Evolutionary conservation across 2,888 invertebrate species (phyloP).

Genomic region (Steinernema scapterisci): DNA sequence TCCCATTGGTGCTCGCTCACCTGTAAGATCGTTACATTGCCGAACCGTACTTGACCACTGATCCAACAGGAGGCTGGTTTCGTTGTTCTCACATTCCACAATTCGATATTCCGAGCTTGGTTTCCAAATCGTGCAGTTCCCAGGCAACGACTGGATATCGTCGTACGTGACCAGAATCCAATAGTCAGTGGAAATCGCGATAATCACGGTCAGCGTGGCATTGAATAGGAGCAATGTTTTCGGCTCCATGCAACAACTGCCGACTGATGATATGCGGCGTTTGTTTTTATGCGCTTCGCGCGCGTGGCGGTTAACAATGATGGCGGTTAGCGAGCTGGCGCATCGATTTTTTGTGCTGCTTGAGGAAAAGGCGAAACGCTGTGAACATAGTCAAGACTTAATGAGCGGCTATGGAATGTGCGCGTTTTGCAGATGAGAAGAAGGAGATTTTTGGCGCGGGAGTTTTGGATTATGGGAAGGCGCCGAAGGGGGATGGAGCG

Average conservation of each 20-base stretch:
- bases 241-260: conserved; percentile 38
- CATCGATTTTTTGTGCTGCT: conserved; percentile 5
- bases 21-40: conserved; percentile 51
- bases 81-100: conserved; percentile 40
- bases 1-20: conserved; percentile 33
- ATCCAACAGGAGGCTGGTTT: conserved; percentile 41
- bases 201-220: conserved; percentile 42
- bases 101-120: not conserved
- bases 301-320: no score
- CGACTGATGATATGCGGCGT: not conserved
- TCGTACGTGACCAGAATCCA: conserved; percentile 45
- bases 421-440: conserved; percentile 40
- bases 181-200: conserved; percentile 46
- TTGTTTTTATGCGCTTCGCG: conserved; percentile 27
- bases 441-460: conserved; percentile 43
- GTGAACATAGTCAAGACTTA: not conserved
- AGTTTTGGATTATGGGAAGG: not conserved
- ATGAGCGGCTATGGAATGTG: not conserved
- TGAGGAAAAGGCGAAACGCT: not conserved
- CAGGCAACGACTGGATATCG: not conserved
- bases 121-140: conserved; percentile 1
- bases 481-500: not conserved
- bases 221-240: conserved; percentile 44
- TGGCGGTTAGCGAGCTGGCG: not conserved
- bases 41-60: conserved; percentile 45